Evolutionary conservation across 1,140 invertebrate species (phyloP), one percentile per base, ranked within the genome.

Genomic region (Lycorma delicatula): DNA sequence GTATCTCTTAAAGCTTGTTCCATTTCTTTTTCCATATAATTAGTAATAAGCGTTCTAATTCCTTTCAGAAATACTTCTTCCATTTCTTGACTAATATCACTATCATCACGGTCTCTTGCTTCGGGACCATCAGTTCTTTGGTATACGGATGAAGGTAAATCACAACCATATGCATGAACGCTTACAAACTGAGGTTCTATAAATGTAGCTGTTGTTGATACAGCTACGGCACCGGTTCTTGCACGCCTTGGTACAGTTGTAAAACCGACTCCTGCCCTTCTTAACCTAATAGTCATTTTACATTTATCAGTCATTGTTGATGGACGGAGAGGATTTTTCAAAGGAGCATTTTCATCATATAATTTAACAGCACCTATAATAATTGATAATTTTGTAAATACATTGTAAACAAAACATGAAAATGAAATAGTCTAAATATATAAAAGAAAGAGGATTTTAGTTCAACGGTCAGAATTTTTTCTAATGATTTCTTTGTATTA

Each of bases 1-100:
- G 87, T 88, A 64, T 91, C 87, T 69, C 87, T 88, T 34, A 91
- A 86, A 23, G 86, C 86, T 13, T 86, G 85, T 68, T 91, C 85
- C 22, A 90, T 70, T 64, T 88, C 83, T 63, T 81, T 83, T 67
- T 91, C 86, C 79, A 91, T 87, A 63, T 89, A 89, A 26, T 81
- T 84, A 0, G 86, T 89, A 23, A 91, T 67, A n/a, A 88, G 75
- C 5, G 86, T 83, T 54, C 86, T 79, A 22, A 89, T 85, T 12
- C 85, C 85, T 68, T 83, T 82, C 0, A 88, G 77, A 66, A 89
- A 90, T 29, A 89, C 82, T 61, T 89, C 85, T 68, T 90, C 87
- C 81, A 91, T 86, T 71, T 91, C 87, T 52, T 63, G 44, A 11
- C 57, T 55, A 26, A 63, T 48, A 26, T 77, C 74, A 0, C 56